Conservation (phyloP, 1,140 invertebrate genomes). For the Drosophila nigromelanica region DNA sequence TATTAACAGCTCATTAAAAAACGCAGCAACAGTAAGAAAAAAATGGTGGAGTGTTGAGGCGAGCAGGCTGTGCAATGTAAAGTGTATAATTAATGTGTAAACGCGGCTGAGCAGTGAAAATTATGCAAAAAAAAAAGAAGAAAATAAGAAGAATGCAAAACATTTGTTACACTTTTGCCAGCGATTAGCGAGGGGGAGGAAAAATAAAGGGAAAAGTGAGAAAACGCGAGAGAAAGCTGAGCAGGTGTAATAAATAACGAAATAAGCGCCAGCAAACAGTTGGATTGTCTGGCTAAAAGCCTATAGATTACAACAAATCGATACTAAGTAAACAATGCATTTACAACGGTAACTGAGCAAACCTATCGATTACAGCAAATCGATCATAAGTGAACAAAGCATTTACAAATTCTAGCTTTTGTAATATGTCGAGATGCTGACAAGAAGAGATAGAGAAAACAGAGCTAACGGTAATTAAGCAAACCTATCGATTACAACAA, state of each 20-base stretch:
- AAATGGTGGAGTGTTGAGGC: constrained; percentile 1
- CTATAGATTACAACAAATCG: constrained; percentile 1
- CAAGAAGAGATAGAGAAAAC: too few species aligned
- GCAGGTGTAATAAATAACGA: too few species aligned
- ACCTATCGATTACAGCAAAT: neutral
- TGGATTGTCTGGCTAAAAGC: too few species aligned
- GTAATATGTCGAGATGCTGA: too few species aligned
- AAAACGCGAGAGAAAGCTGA: neutral
- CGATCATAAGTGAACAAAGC: neutral
- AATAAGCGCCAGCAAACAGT: too few species aligned
- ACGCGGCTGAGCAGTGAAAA: constrained; percentile 57
- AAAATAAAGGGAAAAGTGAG: neutral
- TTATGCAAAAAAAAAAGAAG: constrained; percentile 54
- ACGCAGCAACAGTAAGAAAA: constrained; percentile 36
- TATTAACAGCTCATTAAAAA: constrained; percentile 83
- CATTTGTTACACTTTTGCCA: constrained; percentile 47
- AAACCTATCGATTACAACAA: neutral
- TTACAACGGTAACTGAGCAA: too few species aligned
- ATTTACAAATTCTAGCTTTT: too few species aligned
- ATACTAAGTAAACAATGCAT: neutral
- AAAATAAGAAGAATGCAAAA: constrained; percentile 30
- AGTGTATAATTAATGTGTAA: constrained; percentile 74
- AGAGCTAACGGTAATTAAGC: too few species aligned
- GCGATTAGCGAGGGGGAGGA: constrained; percentile 5
- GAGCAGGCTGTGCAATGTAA: constrained; percentile 18